These are phyloP conservation scores for Xiphorhynchus elegans DNA, from an alignment of 2,113 vertebrate species.

Conservation along the genomic window DNA sequence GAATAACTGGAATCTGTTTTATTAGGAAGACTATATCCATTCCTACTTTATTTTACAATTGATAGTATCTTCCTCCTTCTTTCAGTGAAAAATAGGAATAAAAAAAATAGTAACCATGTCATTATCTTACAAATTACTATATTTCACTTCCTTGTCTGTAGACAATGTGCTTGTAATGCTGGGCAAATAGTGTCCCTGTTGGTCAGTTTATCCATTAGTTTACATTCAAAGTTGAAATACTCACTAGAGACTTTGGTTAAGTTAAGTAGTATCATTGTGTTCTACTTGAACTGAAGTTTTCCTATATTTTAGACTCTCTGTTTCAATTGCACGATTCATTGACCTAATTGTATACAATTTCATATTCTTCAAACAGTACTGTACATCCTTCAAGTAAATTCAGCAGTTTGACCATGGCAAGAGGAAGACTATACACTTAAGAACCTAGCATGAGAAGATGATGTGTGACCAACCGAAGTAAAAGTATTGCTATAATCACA, in stretches of 20 bases:
- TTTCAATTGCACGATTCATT: conserved; percentile 77
- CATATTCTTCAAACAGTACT: conserved; percentile 71
- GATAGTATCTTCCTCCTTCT: conserved; percentile 58
- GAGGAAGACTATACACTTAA: conserved; percentile 71
- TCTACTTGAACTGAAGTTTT: conserved; percentile 76
- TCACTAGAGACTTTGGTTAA: conserved; percentile 90
- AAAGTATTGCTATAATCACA: conserved; percentile 79
- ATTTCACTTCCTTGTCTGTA: conserved; percentile 72
- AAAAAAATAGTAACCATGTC: conserved; percentile 73
- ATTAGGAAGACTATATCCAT: conserved; percentile 66
- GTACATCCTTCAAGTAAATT: conserved; percentile 82
- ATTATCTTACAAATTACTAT: conserved; percentile 74
- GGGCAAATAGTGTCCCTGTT: conserved; percentile 77
- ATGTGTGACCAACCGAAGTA: conserved; percentile 59
- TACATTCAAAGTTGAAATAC: conserved; percentile 87
- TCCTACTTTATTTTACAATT: conserved; percentile 67
- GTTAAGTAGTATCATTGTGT: conserved; percentile 82
- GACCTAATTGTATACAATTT: conserved; percentile 76
- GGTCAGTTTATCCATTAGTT: conserved; percentile 80
- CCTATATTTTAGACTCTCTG: conserved; percentile 65
- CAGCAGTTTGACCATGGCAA: conserved; percentile 72
- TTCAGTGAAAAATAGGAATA: conserved; percentile 72
- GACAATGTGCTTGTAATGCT: conserved; percentile 77
- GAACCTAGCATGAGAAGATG: conserved; percentile 66
- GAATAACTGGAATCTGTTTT: conserved; percentile 61